Base-by-base conservation (phyloP, 1,140 invertebrate genomes). In the Oryctes rhinoceros region DNA sequence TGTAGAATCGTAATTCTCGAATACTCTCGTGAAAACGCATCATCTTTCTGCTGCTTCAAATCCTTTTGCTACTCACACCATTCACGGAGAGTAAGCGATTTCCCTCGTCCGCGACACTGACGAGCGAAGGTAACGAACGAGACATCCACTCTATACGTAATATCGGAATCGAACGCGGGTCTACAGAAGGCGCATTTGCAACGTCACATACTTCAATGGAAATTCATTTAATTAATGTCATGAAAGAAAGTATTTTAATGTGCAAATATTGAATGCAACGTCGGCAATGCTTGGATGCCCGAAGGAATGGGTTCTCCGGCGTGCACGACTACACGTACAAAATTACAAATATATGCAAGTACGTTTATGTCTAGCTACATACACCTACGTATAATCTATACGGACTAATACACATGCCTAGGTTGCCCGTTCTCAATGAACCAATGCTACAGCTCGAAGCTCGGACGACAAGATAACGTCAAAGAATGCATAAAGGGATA, bases 1-100 rank as follows among this genome's bases (percentile, higher is more conserved):
- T 81, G 83, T 81, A 82, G 80, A 82, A 83, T 82, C 71, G 79
- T 80, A 83, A 82, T 83, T 81, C 81, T 80, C 81, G 79, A 82
- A 79, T 81, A 79, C 80, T 77, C 81, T 82, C 59, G 76, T 82
- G 80, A 81, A 79, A 79, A 71, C 80, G 76, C 24, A 79, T 48
- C 78, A 37, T n/a, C n/a, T n/a, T 80, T 20, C 30, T 30, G 65
- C 30, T 71, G 20, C 24, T 30, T 30, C 30, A 74, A 18, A 15
- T n/a, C 53, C 24, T 7, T 30, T 20, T 62, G 20, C 20, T 13
- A 62, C 15, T 20, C 15, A 5, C 53, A 6, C 53, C 13, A 62
- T 18, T 62, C 15, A 0, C 4, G 9, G 20, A 62, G 15, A 7
- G 53, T 18, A 62, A 62, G 53, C 15, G 53, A 6, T 18, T 20